These are phyloP conservation scores for Zenarchopterus dispar DNA, from an alignment of 2,797 vertebrate genomes.

Conservation along the genomic window DNA sequence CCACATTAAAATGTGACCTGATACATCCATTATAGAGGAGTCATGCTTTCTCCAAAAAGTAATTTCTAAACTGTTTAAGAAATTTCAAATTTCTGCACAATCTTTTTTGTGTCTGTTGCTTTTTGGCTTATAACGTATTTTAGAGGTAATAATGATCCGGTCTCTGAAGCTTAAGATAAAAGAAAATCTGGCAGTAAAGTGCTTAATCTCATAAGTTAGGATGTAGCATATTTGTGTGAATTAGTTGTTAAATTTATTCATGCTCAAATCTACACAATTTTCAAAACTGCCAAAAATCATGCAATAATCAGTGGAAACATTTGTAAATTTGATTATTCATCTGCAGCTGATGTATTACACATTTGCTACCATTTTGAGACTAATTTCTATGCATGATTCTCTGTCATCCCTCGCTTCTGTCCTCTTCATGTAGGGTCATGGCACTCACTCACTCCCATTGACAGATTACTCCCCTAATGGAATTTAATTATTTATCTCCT, in stretches of 20 bases:
- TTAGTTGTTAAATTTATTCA: neutral
- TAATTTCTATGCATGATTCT: conserved; percentile 18
- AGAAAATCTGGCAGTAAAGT: too few species aligned
- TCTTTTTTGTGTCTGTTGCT: too few species aligned
- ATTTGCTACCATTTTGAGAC: conserved; percentile 15
- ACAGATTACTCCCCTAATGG: conserved; percentile 88
- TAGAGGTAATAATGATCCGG: too few species aligned
- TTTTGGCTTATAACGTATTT: too few species aligned
- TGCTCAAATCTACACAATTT: neutral
- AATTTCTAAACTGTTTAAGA: too few species aligned
- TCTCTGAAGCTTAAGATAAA: too few species aligned
- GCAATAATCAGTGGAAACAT: neutral
- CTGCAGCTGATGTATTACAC: neutral
- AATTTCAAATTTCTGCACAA: too few species aligned
- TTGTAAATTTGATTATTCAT: neutral
- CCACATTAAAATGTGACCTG: too few species aligned
- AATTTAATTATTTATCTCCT: conserved; percentile 89
- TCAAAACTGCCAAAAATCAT: neutral
- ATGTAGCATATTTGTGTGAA: too few species aligned
- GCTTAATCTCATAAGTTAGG: too few species aligned
- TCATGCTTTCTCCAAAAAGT: too few species aligned
- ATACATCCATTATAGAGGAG: too few species aligned
- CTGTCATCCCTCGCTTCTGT: conserved; percentile 33
- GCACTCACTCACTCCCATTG: conserved; percentile 82
- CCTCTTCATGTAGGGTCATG: conserved; percentile 64